A percentile compares a stretch with the other conserved stretches of the same genome.
Conservation (phyloP, 2,113 vertebrate genomes). For the Grallaria varia region DNA sequence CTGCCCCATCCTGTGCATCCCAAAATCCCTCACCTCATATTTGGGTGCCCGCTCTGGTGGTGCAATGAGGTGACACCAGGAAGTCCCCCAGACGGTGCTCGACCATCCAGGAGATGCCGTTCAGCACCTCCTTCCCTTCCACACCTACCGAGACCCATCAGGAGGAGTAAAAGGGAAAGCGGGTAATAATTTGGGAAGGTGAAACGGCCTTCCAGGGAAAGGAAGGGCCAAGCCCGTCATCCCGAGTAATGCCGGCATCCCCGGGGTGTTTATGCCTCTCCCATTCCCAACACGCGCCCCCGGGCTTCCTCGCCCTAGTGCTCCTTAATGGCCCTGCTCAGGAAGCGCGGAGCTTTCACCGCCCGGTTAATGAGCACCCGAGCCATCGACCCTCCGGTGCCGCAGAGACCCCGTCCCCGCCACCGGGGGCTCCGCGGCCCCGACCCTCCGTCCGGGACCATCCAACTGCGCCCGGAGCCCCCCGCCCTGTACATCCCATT, state of each 20-base stretch:
- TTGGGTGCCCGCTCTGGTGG: background rate
- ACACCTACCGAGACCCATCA: accelerated
- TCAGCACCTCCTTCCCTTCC: background rate
- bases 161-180: background rate
- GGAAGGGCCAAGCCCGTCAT: background rate
- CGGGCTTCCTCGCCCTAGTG: background rate
- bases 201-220: background rate
- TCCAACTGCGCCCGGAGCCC: background rate
- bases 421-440: background rate
- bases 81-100: accelerated
- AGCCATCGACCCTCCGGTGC: background rate
- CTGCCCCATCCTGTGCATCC: background rate
- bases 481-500: background rate
- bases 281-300: background rate
- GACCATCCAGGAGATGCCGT: accelerated
- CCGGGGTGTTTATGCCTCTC: background rate
- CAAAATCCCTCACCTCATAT: accelerated
- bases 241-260: background rate
- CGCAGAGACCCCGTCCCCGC: background rate
- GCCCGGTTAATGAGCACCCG: constrained; percentile 18
- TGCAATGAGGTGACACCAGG: accelerated
- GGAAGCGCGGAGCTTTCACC: background rate
- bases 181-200: background rate
- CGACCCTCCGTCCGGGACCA: background rate
- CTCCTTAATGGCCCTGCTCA: constrained; percentile 26